phyloP scores from a whole-genome alignment of 2,888 invertebrate genomes.

The Julus scanicus region DNA sequence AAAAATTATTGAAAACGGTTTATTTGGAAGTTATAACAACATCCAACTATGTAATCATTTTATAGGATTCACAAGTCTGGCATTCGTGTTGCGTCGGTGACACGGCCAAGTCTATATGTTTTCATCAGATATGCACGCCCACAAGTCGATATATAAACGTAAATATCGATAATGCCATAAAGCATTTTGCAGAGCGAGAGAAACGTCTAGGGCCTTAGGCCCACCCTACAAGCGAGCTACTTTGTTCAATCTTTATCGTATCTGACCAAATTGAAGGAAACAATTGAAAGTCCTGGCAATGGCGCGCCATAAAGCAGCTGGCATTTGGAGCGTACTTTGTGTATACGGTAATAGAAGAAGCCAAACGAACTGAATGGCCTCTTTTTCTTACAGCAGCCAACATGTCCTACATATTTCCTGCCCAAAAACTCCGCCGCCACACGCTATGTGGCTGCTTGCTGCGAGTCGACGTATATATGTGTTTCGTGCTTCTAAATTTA shows the following conservation, averaged over 20 bases:
- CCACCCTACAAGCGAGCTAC: not conserved
- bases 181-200: not conserved
- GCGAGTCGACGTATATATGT: not conserved
- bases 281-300: conserved; percentile 5
- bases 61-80: no score
- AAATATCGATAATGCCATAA: not conserved
- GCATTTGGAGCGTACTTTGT: not conserved
- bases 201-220: not conserved
- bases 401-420: conserved; percentile 19
- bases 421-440: conserved; percentile 6
- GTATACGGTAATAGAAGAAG: conserved; percentile 8
- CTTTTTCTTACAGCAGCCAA: not conserved
- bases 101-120: no score
- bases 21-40: no score
- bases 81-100: no score
- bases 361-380: not conserved
- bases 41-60: no score
- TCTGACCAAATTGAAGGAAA: conserved; percentile 11
- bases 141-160: no score
- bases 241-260: not conserved
- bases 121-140: no score
- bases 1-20: no score
- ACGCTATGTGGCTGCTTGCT: not conserved
- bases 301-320: conserved; percentile 1
- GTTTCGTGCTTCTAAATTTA: conserved; percentile 9